Conservation (phyloP, 2,888 invertebrate species). For the Pimpla rufipes region DNA sequence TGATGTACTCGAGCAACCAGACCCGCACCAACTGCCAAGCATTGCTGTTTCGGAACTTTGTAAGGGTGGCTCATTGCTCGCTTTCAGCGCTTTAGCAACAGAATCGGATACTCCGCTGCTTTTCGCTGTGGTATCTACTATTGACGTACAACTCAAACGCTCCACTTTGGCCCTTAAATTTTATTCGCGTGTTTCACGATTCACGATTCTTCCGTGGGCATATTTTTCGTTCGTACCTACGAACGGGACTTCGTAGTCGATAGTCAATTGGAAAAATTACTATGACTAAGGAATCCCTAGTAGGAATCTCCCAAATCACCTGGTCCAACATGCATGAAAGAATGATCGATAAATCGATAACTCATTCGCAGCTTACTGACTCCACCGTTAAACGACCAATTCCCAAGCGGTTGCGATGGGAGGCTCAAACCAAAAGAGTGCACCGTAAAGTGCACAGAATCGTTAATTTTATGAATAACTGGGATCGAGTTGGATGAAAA, state of each 20-base stretch:
- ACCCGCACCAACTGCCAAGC: constrained; percentile 37
- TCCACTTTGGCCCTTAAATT: constrained; percentile 32
- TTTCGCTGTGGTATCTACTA: not conserved
- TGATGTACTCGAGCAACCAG: constrained; percentile 34
- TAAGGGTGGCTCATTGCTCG: constrained; percentile 16
- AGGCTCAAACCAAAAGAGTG: not conserved
- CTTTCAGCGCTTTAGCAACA: not conserved
- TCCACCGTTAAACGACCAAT: constrained; percentile 53
- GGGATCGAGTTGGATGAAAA: not conserved
- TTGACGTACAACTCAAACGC: not conserved
- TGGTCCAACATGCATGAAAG: constrained; percentile 41
- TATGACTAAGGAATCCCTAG: too few species aligned
- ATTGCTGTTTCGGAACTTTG: constrained; percentile 42
- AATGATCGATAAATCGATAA: constrained; percentile 69
- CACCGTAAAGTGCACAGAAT: not conserved
- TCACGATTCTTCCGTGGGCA: too few species aligned
- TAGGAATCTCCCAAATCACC: not conserved
- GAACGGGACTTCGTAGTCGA: constrained; percentile 16
- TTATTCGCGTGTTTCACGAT: constrained; percentile 9
- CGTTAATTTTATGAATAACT: not conserved
- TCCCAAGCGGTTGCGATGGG: constrained; percentile 33
- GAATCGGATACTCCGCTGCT: constrained; percentile 17
- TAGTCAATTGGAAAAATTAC: constrained; percentile 28
- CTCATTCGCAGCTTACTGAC: constrained; percentile 57
- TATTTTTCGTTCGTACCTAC: not conserved